Evolutionary conservation across 2,113 vertebrate genomes (phyloP), one percentile per base, ranked within the genome.

Genomic region (Prietella phreatophila): DNA sequence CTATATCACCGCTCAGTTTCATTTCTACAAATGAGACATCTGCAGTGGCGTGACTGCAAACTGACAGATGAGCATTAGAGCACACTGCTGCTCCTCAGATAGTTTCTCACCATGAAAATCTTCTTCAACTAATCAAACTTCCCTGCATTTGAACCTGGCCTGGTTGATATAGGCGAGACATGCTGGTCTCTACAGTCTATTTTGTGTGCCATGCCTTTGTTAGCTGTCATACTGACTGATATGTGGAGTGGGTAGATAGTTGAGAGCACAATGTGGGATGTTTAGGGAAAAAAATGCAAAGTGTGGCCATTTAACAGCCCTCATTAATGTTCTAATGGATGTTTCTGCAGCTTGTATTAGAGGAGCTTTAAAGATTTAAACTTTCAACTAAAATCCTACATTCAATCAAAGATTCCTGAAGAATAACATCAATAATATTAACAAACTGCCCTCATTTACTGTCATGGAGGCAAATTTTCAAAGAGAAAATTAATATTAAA

Each of bases 141-240:
- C 25, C 27, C 17, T 76, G 22, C 17, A n/a, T 84, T 79, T 87
- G 79, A 87, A 90, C 85, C 82, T 90, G 9, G 22, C 50, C 56
- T 76, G n/a, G n/a, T 78, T 90, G 67, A 85, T 89, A 82, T 30
- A 81, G 84, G 20, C 85, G 65, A 81, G 82, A 88, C 80, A 85
- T 61, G 78, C 58, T 73, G 47, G 60, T 33, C 39, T 85, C 67
- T 82, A 7, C 27, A 60, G 79, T 78, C 81, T 79, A 19, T 85
- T 82, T 73, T 78, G 65, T 79, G 69, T 67, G 33, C 76, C 67
- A 56, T 89, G 82, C 89, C 86, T 85, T 78, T 39, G 79, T 36
- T 53, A 85, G 55, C 55, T 85, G 90, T 88, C 53, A 83, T 82
- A 75, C 75, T 85, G 83, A 89, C 86, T 91, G 86, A 83, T 87